A percentile compares a stretch with the other conserved stretches of the same genome.
phyloP scores from a whole-genome alignment of 2,113 vertebrate genomes.

The Falco punctatus region DNA sequence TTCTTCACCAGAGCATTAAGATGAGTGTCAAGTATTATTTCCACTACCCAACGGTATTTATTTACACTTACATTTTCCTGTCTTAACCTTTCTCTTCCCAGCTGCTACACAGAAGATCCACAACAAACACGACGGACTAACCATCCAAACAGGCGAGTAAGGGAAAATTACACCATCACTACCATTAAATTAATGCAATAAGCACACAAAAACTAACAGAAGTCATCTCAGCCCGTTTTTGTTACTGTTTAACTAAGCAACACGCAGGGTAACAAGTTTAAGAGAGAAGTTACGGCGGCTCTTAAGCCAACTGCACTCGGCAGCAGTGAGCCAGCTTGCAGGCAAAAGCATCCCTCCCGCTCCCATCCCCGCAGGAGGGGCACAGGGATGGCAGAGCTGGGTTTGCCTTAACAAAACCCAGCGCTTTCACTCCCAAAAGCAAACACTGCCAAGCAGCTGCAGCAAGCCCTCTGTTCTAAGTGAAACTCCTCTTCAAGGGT shows the following conservation, averaged over 20 bases:
- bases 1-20: neutral
- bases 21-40: neutral
- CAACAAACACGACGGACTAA: neutral
- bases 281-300: neutral
- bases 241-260: neutral
- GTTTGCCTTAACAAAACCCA: neutral
- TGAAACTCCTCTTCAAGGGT: neutral
- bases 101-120: neutral
- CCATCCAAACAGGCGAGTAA: accelerated
- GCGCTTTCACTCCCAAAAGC: neutral
- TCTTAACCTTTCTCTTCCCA: neutral
- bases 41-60: neutral
- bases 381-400: neutral
- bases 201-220: neutral
- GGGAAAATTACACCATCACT: neutral
- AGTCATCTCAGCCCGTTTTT: neutral
- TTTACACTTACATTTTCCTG: neutral
- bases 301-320: neutral
- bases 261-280: neutral
- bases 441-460: neutral
- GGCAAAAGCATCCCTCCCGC: neutral
- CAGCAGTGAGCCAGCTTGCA: neutral
- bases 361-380: neutral
- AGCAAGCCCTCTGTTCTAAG: neutral
- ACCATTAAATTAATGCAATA: neutral